Evolutionary conservation across 2,888 invertebrate genomes (phyloP), one percentile per base, ranked within the genome.

Genomic region (Scaptomyza caliginosa): DNA sequence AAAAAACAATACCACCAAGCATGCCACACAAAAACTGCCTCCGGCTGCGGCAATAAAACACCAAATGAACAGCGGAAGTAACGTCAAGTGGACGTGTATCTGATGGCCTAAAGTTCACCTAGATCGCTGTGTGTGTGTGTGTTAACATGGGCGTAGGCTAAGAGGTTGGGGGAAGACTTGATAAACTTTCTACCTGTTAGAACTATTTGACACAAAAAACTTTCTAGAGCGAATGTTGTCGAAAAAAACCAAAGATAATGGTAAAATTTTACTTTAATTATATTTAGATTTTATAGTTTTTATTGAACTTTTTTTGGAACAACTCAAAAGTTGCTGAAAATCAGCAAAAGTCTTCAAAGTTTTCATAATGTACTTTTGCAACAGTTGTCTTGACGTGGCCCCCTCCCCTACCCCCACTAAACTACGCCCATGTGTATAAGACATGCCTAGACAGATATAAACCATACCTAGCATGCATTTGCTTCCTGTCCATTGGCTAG

Each of bases 31-130:
- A 28, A 30, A 26, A 66, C 36, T 66, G 70, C 70, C 58, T 56
- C 40, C 28, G 78, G 81, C 84, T 46, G 60, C 51, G 70, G 84
- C 74, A 80, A 83, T 86, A 86, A 82, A 86, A 83, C 80, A 73
- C 68, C 74, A 86, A 86, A 86, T 80, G 82, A 86, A 86, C 84
- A 86, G 81, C 81, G 86, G 81, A 86, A 83, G 74, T 60, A 70
- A 86, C 86, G 63, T 74, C 64, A 72, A 82, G 77, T 83, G 77
- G 70, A 72, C 58, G 54, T 74, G 59, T 42, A 62, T 58, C 51
- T 51, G 43, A 49, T 70, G 78, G 62, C 72, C 71, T 39, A 52
- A n/a, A 23, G 64, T 42, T 52, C 52, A 54, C 59, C 74, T 65
- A 13, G 52, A 23, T 36, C 26, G 34, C 42, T 42, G 38, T 62